These are phyloP conservation scores for Scytalopus superciliaris DNA, from an alignment of 2,113 vertebrate species.

Conservation along the genomic window DNA sequence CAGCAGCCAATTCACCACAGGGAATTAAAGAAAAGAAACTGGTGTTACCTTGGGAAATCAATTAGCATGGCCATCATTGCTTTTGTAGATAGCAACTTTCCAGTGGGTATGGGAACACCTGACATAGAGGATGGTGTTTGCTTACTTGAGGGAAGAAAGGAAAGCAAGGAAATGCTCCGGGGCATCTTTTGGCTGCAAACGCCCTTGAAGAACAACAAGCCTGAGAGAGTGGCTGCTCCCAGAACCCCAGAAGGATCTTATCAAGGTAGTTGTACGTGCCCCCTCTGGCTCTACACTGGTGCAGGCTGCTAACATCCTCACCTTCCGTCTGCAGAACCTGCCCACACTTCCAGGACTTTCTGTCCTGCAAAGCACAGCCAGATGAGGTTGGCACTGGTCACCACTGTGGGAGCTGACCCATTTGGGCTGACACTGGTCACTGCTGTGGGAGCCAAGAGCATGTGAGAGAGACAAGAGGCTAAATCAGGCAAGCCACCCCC, in stretches of 20 bases:
- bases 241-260: background rate
- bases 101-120: background rate
- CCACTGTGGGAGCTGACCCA: background rate
- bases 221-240: background rate
- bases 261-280: background rate
- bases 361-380: background rate
- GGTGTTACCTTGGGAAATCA: background rate
- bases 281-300: accelerated
- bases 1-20: background rate
- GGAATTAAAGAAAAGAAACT: background rate
- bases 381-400: background rate
- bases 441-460: accelerated
- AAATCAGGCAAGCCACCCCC: accelerated
- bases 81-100: background rate
- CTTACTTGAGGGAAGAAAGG: background rate
- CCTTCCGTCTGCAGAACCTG: background rate
- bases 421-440: background rate
- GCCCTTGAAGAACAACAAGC: background rate
- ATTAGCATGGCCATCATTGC: background rate
- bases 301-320: background rate
- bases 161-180: background rate
- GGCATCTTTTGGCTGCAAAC: background rate
- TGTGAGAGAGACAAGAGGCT: background rate
- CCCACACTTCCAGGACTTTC: accelerated
- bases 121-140: background rate